A percentile compares a stretch with the other conserved stretches of the same genome.
Evolutionary conservation across 2,888 invertebrate species (phyloP).

Genomic region (Heteropelma amictum): DNA sequence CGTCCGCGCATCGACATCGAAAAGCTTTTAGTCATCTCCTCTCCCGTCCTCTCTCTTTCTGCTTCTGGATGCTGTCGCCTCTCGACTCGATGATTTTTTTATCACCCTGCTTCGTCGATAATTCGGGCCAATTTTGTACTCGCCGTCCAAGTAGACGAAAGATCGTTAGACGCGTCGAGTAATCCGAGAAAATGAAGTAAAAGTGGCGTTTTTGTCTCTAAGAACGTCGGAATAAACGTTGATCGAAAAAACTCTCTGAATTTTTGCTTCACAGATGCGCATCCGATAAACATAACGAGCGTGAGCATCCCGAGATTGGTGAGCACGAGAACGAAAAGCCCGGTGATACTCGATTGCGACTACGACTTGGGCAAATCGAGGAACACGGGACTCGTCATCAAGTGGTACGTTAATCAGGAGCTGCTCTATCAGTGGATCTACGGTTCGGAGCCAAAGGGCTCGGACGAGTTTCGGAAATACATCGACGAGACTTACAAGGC

Average conservation of each 20-base stretch:
- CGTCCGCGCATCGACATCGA: slow-evolving; percentile 47
- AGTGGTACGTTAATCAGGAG: slow-evolving; percentile 85
- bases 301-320: slow-evolving; percentile 82
- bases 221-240: no score
- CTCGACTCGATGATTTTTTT: slow-evolving; percentile 38
- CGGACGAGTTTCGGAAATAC: slow-evolving; percentile 76
- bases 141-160: neutral
- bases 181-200: no score
- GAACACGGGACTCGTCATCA: slow-evolving; percentile 84
- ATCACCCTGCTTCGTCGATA: slow-evolving; percentile 2
- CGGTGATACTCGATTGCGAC: slow-evolving; percentile 86
- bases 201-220: no score
- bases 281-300: slow-evolving; percentile 81
- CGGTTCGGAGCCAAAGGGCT: slow-evolving; percentile 83
- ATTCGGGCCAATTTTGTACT: slow-evolving; percentile 17
- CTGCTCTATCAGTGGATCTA: slow-evolving; percentile 91
- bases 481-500: slow-evolving; percentile 82
- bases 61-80: slow-evolving; percentile 24
- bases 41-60: no score
- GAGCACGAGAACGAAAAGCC: slow-evolving; percentile 80
- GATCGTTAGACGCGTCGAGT: no score
- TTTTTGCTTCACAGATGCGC: slow-evolving; percentile 78
- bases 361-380: slow-evolving; percentile 81
- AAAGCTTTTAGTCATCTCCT: slow-evolving; percentile 52
- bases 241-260: neutral